Evolutionary conservation across 2,113 vertebrate genomes (phyloP).

Genomic region (Cebidichthys violaceus): DNA sequence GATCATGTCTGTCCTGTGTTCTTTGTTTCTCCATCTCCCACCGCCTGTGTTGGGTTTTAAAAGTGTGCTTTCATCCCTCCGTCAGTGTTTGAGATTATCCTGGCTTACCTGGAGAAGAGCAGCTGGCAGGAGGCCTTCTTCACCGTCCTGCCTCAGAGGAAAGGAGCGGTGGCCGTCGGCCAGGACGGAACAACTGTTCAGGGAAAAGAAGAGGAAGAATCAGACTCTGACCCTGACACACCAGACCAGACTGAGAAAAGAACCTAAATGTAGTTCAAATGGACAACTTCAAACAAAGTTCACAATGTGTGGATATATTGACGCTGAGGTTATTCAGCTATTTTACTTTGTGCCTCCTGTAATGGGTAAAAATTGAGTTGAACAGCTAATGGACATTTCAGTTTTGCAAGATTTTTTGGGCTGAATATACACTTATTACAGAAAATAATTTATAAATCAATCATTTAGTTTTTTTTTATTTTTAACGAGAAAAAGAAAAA

Average conservation of each 20-base stretch:
- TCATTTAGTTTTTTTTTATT: background rate
- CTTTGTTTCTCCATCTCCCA: background rate
- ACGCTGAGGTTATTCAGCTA: constrained; percentile 45
- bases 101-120: constrained; percentile 91
- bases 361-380: background rate
- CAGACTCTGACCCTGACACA: constrained; percentile 52
- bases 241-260: constrained; percentile 20
- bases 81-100: constrained; percentile 97
- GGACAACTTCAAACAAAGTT: constrained; percentile 4
- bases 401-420: background rate
- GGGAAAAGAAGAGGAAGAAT: constrained; percentile 57
- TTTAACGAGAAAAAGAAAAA: no score
- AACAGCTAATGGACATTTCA: background rate
- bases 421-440: background rate
- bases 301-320: background rate
- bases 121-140: constrained; percentile 97
- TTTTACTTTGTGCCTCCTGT: constrained; percentile 27
- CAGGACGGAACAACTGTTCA: constrained; percentile 41
- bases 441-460: background rate
- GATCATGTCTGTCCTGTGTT: background rate
- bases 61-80: background rate
- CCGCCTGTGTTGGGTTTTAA: no score
- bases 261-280: rapidly evolving
- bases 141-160: constrained; percentile 91
- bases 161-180: constrained; percentile 89